Conservation (phyloP, 53 echinoderm and acorn worm genomes). For the Stichopus horrens region DNA sequence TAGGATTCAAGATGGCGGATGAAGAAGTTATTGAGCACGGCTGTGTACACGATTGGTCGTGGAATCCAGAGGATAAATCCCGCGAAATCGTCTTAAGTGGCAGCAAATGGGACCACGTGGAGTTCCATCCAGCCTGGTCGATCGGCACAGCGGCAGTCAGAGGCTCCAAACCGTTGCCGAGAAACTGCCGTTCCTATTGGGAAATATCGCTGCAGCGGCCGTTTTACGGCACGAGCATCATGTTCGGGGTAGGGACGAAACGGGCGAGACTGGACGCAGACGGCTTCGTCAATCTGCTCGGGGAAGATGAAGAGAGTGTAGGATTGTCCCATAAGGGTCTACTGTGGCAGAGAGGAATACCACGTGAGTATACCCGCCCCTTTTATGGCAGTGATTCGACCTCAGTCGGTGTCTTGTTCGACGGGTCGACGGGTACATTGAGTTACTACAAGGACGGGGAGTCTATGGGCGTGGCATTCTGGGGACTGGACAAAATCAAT, state of each 20-base stretch:
- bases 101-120: constrained; percentile 54
- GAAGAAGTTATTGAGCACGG: constrained; percentile 54
- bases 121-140: constrained; percentile 96
- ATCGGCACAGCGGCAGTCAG: constrained; percentile 88
- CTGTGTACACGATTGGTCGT: constrained; percentile 87
- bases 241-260: constrained; percentile 87
- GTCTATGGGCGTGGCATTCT: constrained; percentile 79
- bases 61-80: constrained; percentile 82
- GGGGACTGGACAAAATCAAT: constrained; percentile 53
- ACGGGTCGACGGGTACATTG: constrained; percentile 85
- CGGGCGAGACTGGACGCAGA: constrained; percentile 78
- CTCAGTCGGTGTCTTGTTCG: constrained; percentile 75
- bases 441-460: constrained; percentile 84
- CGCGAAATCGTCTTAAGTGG: constrained; percentile 77
- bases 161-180: constrained; percentile 67
- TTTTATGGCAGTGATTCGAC: constrained; percentile 76
- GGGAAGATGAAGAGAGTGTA: constrained; percentile 82
- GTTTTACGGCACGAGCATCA: constrained; percentile 93
- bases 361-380: constrained; percentile 75
- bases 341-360: constrained; percentile 78
- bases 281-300: constrained; percentile 88
- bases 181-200: constrained; percentile 77
- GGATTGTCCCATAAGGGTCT: constrained; percentile 94
- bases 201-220: constrained; percentile 62
- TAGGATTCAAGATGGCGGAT: constrained; percentile 61